Evolutionary conservation across 2,888 invertebrate species (phyloP), one percentile per base, ranked within the genome.

Genomic region (Flexamia atlantica): DNA sequence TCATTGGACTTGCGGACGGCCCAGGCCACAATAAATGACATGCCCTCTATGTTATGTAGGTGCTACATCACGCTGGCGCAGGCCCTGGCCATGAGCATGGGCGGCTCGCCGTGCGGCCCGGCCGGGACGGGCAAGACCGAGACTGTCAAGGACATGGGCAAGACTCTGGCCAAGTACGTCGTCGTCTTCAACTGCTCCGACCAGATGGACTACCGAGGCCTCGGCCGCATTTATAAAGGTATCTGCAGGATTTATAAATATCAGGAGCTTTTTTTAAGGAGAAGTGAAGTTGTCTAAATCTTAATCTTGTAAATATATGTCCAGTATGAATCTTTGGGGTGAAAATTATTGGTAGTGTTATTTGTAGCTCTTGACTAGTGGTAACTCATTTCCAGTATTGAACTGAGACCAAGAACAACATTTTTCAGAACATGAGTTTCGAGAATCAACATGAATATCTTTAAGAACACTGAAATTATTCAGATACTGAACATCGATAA

Each of bases 121-220:
- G 98, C 98, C 0, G 98, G 98, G n/a, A 99, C 98, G 0, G 99
- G 99, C 7, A 99, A 99, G 92, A 99, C 99, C 0, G 99, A 99
- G 91, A 98, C 98, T 0, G 97, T 97, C 0, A 99, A 99, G 90
- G 99, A 99, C 90, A 99, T 99, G 98, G 98, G 98, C 57, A 97
- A 98, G 90, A 98, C 98, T 25, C 92, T 99, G 60, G 99, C 98
- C 53, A 99, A 99, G 91, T 99, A 98, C 90, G 98, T 98, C 23
- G 97, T 97, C 14, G 98, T 98, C 57, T 98, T 98, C 92, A 99
- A 99, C 91, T 98, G 98, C 90, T 98, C 98, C 0, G 98, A 99
- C 92, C 98, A 99, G 92, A 98, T 99, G 98, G 98, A 99, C 91
- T 99, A 98, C 91, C 94, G 98, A 90, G 98, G 98, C 40, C 92